A percentile compares a stretch with the other conserved stretches of the same genome.
These are phyloP conservation scores for Atta colombica DNA, from an alignment of 1,140 invertebrate genomes.

Conservation along the genomic window DNA sequence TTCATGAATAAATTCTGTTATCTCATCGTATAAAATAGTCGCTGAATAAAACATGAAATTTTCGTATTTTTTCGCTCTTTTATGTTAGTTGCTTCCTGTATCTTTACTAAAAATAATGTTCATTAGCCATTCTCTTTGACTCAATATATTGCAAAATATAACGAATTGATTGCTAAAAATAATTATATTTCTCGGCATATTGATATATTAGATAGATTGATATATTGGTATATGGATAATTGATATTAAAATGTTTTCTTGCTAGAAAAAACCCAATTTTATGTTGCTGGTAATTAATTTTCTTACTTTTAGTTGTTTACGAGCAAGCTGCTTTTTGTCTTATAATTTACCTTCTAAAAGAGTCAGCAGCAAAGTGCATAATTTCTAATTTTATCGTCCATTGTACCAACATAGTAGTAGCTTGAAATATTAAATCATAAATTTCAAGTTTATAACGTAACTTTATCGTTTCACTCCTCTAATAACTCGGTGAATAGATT, in stretches of 20 bases:
- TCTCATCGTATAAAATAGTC: neutral
- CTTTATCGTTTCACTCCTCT: conserved; percentile 37
- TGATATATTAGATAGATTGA: neutral
- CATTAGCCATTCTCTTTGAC: neutral
- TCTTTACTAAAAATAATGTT: neutral
- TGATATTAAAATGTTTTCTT: neutral
- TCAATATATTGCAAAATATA: neutral
- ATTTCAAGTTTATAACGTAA: conserved; percentile 35
- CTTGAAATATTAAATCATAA: conserved; percentile 52
- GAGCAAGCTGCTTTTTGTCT: conserved; percentile 27
- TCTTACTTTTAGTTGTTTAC: conserved; percentile 30
- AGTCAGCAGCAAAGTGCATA: conserved; percentile 37
- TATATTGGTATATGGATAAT: too few relatives aligned
- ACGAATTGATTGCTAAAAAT: neutral
- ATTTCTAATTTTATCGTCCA: conserved; percentile 58
- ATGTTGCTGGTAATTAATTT: conserved; percentile 23
- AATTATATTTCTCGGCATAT: neutral
- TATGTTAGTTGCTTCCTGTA: neutral
- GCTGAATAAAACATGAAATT: neutral
- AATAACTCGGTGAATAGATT: conserved; percentile 24
- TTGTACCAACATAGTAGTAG: neutral
- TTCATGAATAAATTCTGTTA: neutral
- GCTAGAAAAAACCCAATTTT: neutral
- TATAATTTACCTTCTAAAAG: conserved; percentile 34
- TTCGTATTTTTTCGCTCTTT: neutral